phyloP scores from a whole-genome alignment of 1,140 invertebrate genomes.

The Himalopsyche phryganea region DNA sequence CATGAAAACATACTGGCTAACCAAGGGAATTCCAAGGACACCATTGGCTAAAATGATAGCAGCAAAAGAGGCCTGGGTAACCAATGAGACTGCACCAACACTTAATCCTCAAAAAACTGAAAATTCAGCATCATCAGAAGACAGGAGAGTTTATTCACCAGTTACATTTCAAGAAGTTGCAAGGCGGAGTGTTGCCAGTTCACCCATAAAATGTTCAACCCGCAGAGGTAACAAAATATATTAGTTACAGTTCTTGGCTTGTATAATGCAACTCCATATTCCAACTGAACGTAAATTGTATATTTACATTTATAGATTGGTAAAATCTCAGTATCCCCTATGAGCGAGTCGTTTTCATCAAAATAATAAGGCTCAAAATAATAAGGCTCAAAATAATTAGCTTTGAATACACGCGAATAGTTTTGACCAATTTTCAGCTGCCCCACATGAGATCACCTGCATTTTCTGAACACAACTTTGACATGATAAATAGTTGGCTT shows the following conservation, averaged over 20 bases:
- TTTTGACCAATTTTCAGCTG: too few relatives aligned
- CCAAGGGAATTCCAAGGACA: constrained; percentile 61
- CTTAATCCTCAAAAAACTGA: constrained; percentile 5
- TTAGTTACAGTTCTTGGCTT: not conserved
- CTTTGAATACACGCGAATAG: too few relatives aligned
- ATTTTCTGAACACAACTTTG: too few relatives aligned
- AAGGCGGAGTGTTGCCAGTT: constrained; percentile 67
- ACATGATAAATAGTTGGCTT: too few relatives aligned
- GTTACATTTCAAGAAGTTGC: constrained; percentile 82
- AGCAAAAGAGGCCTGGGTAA: constrained; percentile 42
- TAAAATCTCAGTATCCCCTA: not conserved
- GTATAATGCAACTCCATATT: not conserved
- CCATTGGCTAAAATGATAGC: constrained; percentile 46
- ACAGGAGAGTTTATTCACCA: constrained; percentile 72
- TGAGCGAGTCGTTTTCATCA: too few relatives aligned
- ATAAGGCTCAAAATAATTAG: too few relatives aligned
- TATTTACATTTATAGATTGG: too few relatives aligned
- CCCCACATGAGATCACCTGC: too few relatives aligned
- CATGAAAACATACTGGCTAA: constrained; percentile 93
- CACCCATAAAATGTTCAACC: constrained; percentile 55
- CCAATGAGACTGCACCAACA: constrained; percentile 23
- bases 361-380: too few relatives aligned
- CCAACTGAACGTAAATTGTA: too few relatives aligned
- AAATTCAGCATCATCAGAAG: constrained; percentile 45
- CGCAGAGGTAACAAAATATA: constrained; percentile 30